Conservation (phyloP, 2,113 vertebrate genomes). For the Hippocampus mohnikei region DNA sequence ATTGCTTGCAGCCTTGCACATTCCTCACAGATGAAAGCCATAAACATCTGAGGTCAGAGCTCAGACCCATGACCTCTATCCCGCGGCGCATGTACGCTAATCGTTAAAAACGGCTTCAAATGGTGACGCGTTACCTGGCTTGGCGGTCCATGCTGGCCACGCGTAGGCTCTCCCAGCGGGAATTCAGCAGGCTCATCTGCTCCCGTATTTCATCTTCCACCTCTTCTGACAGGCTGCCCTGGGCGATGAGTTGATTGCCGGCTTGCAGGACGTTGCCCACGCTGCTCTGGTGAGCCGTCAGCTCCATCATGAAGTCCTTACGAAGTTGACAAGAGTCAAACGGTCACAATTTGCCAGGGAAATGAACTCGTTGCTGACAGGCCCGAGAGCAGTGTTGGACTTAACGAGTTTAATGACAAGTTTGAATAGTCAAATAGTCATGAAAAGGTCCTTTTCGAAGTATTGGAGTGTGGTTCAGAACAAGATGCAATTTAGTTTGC, state of each 20-base stretch:
- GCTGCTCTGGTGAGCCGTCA: slow-evolving; percentile 94
- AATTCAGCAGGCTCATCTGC: slow-evolving; percentile 93
- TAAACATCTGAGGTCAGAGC: slow-evolving; percentile 7
- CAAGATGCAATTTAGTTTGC: background rate
- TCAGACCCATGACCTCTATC: background rate
- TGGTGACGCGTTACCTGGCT: slow-evolving; percentile 73
- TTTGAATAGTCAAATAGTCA: background rate
- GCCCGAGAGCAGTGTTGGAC: background rate
- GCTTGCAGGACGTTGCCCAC: slow-evolving; percentile 93
- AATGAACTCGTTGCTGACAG: slow-evolving; percentile 8
- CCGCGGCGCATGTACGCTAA: background rate
- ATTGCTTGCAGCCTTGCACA: slow-evolving; percentile 20
- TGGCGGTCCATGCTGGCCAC: slow-evolving; percentile 97
- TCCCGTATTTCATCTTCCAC: slow-evolving; percentile 95
- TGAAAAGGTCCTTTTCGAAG: background rate
- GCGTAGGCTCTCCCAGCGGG: slow-evolving; percentile 89
- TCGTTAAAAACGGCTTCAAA: slow-evolving; percentile 1
- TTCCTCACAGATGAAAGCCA: slow-evolving; percentile 24
- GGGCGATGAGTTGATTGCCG: slow-evolving; percentile 90
- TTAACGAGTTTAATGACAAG: background rate
- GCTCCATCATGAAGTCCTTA: slow-evolving; percentile 95
- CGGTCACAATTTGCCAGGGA: slow-evolving; percentile 1
- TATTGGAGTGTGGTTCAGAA: background rate
- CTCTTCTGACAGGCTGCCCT: slow-evolving; percentile 85
- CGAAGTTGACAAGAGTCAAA: background rate